Evolutionary conservation across 2,888 invertebrate genomes (phyloP).

Genomic region (Andrena hattorfiana): DNA sequence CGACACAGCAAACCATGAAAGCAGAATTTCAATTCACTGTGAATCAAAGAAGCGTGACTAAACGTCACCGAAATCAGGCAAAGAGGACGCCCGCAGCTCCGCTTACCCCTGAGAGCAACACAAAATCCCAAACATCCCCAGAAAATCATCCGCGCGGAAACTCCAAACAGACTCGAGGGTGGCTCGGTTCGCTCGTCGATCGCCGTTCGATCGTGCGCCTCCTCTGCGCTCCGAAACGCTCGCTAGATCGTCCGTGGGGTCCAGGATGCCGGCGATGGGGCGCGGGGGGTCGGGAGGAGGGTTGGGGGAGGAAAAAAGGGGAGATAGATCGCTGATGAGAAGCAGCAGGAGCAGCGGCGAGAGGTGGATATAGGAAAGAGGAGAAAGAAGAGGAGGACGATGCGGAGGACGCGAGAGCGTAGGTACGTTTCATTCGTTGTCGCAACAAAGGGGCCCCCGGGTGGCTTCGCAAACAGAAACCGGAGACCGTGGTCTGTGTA

Average conservation of each 20-base stretch:
- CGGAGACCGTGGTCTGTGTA: slow-evolving; percentile 76
- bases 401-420: slow-evolving; percentile 63
- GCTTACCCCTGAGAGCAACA: too few relatives aligned
- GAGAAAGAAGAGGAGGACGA: slow-evolving; percentile 51
- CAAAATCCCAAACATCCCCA: neutral
- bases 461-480: slow-evolving; percentile 77
- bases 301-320: slow-evolving; percentile 36
- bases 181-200: neutral
- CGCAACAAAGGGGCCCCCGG: slow-evolving; percentile 74
- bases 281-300: neutral
- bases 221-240: neutral
- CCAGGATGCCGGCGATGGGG: neutral
- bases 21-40: too few relatives aligned
- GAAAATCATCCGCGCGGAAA: neutral
- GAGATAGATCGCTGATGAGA: slow-evolving; percentile 49
- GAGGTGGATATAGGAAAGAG: slow-evolving; percentile 32
- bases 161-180: neutral
- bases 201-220: neutral
- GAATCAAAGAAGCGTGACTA: too few relatives aligned
- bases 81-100: too few relatives aligned
- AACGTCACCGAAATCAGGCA: too few relatives aligned
- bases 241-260: neutral
- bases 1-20: too few relatives aligned
- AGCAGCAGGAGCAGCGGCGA: slow-evolving; percentile 51
- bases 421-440: slow-evolving; percentile 73